phyloP scores from a whole-genome alignment of 2,797 vertebrate species.

The Rhinophrynus dorsalis region DNA sequence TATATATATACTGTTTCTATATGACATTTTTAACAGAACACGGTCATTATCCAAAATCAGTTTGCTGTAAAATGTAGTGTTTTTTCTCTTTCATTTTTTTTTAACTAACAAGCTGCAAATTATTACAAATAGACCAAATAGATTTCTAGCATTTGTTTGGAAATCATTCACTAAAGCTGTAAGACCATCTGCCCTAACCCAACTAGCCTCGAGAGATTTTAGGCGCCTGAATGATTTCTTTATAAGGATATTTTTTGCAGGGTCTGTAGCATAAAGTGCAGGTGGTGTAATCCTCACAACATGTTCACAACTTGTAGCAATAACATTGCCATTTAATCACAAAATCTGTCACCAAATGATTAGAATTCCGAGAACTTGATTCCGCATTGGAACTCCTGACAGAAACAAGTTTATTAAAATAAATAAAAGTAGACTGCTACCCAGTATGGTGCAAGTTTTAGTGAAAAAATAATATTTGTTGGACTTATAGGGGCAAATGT shows the following conservation, averaged over 20 bases:
- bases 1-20: too few species aligned
- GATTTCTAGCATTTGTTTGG: slow-evolving; percentile 37
- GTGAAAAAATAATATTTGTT: too few species aligned
- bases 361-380: slow-evolving; percentile 35
- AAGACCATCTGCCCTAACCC: slow-evolving; percentile 44
- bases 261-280: slow-evolving; percentile 47
- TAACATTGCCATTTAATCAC: slow-evolving; percentile 48
- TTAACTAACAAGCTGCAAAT: slow-evolving; percentile 34
- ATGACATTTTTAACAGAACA: too few species aligned
- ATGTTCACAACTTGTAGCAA: slow-evolving; percentile 50
- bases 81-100: too few species aligned
- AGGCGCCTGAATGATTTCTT: slow-evolving; percentile 49
- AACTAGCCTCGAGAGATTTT: slow-evolving; percentile 46
- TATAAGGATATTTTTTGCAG: slow-evolving; percentile 45
- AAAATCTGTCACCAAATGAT: slow-evolving; percentile 48
- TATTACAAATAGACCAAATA: slow-evolving; percentile 22
- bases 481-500: too few species aligned
- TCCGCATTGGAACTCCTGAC: slow-evolving; percentile 33
- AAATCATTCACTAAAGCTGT: slow-evolving; percentile 37
- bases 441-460: too few species aligned
- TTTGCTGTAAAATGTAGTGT: too few species aligned
- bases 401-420: slow-evolving; percentile 12
- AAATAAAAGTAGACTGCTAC: too few species aligned
- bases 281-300: slow-evolving; percentile 49
- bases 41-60: too few species aligned